Base-by-base conservation (phyloP, 1,140 invertebrate species). In the Yoshiicerus persimilis region DNA sequence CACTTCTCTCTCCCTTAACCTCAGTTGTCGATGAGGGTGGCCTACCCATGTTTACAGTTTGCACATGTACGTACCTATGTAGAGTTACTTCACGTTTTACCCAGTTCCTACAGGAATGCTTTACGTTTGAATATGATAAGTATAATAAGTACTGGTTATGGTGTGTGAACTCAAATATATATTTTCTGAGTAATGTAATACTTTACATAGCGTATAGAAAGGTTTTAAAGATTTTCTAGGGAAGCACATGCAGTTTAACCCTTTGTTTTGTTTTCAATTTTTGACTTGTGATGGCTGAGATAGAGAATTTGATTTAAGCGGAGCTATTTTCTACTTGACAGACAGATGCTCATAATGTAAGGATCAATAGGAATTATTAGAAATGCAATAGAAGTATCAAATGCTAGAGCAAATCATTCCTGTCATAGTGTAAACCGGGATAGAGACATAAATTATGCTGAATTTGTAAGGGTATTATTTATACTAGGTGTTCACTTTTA, bases 21-120 rank as follows among this genome's bases (percentile, higher is more conserved):
- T 86, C 34, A 23, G 56, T 62, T 56, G 41, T 87, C 86, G 47
- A 87, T 83, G 38, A 87, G 86, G 86, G 86, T 87, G 86, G 86
- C n/a, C 86, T 83, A 25, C 39, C 32, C n/a, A 30, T 56, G 64
- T 86, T 56, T 66, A 86, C 84, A 86, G 20, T 86, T 62, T 86
- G 56, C 30, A 86, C n/a, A 86, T 62, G 84, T 86, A 86, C 41
- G 56, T 66, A 80, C 30, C 30, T 80, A 38, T 23, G 75, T 80
- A 16, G n/a, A 38, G 20, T 36, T 80, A 56, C 13, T 56, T 6
- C 0, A n/a, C 16, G 47, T 56, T 56, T 56, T 56, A 56, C 1
- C 20, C 20, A 56, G n/a, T n/a, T n/a, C 20, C 47, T 56, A 56
- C 47, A 20, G n/a, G n/a, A n/a, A n/a, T n/a, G n/a, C n/a, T n/a